phyloP scores from a whole-genome alignment of 2,113 vertebrate species.

The Stegastes partitus region DNA sequence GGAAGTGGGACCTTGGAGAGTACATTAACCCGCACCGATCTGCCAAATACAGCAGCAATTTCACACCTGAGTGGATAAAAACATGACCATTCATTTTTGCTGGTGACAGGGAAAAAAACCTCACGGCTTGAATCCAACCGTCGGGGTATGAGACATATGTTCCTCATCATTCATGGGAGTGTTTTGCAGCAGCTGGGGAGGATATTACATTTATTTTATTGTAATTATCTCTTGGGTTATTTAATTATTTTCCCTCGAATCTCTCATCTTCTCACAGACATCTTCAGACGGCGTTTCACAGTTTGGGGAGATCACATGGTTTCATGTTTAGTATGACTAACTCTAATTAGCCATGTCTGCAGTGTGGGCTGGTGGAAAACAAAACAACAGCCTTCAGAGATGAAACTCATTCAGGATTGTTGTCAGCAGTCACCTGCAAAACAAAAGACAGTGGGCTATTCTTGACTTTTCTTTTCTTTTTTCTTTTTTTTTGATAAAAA shows the following conservation, averaged over 20 bases:
- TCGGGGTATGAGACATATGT: slow-evolving; percentile 48
- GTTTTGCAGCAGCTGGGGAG: slow-evolving; percentile 13
- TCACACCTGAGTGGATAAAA: slow-evolving; percentile 81
- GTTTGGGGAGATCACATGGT: slow-evolving; percentile 20
- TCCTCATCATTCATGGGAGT: slow-evolving; percentile 50
- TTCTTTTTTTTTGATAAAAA: background rate
- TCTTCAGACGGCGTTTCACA: background rate
- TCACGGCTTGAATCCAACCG: slow-evolving; percentile 57
- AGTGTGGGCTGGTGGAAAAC: slow-evolving; percentile 29
- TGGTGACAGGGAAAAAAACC: slow-evolving; percentile 68
- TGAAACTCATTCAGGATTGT: slow-evolving; percentile 19
- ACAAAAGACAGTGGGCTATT: background rate
- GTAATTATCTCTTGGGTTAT: slow-evolving; percentile 46
- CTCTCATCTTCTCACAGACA: slow-evolving; percentile 11
- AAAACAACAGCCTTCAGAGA: slow-evolving; percentile 10
- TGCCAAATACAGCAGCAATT: slow-evolving; percentile 84
- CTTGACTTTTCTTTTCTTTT: background rate
- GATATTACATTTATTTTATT: slow-evolving; percentile 43
- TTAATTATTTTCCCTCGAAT: slow-evolving; percentile 44
- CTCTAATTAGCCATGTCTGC: slow-evolving; percentile 25
- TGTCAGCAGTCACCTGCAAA: background rate
- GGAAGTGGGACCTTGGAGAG: slow-evolving; percentile 63
- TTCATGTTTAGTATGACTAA: slow-evolving; percentile 16
- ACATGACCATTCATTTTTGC: slow-evolving; percentile 78
- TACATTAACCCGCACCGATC: slow-evolving; percentile 76